Evolutionary conservation across 2,113 vertebrate genomes (phyloP).

Genomic region (Onychorhynchus coronatus): DNA sequence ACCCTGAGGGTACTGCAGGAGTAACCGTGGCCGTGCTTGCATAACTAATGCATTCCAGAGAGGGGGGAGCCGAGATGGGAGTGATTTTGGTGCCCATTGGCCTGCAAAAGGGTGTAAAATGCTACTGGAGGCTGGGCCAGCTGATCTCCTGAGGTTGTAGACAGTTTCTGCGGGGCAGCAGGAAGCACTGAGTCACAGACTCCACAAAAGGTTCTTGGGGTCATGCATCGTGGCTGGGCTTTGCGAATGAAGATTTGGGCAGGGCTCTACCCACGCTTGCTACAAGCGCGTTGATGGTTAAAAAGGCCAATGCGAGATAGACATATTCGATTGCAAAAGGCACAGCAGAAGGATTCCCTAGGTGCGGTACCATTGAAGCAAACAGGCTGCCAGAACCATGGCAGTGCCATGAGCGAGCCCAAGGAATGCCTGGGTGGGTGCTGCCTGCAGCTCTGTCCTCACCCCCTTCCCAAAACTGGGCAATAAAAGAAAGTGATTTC

Average conservation of each 20-base stretch:
- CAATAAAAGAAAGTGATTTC: background rate
- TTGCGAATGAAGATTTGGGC: too few species aligned
- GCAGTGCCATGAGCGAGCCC: accelerated
- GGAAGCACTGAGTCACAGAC: background rate
- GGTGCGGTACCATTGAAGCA: accelerated
- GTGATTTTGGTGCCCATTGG: background rate
- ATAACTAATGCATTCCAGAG: background rate
- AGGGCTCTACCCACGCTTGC: too few species aligned
- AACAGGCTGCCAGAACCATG: accelerated
- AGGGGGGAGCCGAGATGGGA: background rate
- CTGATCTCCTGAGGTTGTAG: background rate
- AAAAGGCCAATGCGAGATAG: too few species aligned
- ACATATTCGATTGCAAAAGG: too few species aligned
- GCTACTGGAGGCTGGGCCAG: background rate
- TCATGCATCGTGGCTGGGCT: too few species aligned
- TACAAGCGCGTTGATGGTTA: too few species aligned
- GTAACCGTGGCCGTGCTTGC: background rate
- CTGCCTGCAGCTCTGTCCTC: background rate
- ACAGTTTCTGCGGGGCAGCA: background rate
- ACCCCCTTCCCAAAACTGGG: background rate
- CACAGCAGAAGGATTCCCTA: too few species aligned
- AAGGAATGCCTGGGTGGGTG: background rate
- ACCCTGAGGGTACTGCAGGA: background rate
- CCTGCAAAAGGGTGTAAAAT: background rate
- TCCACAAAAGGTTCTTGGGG: accelerated